Percentiles rank a stretch among this genome's conserved stretches.
Conservation (phyloP, 2,797 vertebrate genomes). For the Crypturellus tataupa region DNA sequence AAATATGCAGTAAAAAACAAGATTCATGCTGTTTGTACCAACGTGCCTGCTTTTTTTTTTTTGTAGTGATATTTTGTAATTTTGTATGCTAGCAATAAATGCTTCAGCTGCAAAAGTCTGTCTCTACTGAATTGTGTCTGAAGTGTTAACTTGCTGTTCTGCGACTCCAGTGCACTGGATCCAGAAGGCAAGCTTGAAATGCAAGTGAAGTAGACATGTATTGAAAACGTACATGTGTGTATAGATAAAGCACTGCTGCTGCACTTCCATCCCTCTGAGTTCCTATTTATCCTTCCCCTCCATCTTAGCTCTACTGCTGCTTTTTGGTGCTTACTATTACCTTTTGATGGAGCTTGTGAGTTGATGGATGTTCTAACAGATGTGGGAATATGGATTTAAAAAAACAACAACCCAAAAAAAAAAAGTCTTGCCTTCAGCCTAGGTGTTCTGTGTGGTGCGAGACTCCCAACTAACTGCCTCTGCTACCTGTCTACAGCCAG, state of each 20-base stretch:
- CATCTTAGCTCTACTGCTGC: neutral
- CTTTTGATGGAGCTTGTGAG: neutral
- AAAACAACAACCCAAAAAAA: neutral
- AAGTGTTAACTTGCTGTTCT: conserved; percentile 48
- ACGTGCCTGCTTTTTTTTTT: conserved; percentile 55
- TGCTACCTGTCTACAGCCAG: neutral
- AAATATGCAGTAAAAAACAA: neutral
- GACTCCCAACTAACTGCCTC: neutral
- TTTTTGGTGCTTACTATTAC: conserved; percentile 26
- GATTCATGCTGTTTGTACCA: conserved; percentile 73
- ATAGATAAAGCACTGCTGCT: neutral
- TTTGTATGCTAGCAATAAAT: conserved; percentile 77
- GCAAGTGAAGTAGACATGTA: neutral
- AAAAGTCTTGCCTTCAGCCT: neutral
- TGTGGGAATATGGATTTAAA: neutral
- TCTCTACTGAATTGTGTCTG: conserved; percentile 60
- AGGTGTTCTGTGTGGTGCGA: neutral
- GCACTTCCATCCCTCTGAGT: neutral
- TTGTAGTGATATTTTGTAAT: conserved; percentile 40
- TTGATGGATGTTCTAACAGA: neutral
- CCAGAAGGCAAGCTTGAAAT: conserved; percentile 48
- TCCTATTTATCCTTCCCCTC: neutral
- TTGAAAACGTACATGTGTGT: neutral
- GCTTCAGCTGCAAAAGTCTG: conserved; percentile 64
- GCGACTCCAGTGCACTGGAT: neutral